phyloP scores from a whole-genome alignment of 2,888 invertebrate genomes.

The Rosalia funebris region DNA sequence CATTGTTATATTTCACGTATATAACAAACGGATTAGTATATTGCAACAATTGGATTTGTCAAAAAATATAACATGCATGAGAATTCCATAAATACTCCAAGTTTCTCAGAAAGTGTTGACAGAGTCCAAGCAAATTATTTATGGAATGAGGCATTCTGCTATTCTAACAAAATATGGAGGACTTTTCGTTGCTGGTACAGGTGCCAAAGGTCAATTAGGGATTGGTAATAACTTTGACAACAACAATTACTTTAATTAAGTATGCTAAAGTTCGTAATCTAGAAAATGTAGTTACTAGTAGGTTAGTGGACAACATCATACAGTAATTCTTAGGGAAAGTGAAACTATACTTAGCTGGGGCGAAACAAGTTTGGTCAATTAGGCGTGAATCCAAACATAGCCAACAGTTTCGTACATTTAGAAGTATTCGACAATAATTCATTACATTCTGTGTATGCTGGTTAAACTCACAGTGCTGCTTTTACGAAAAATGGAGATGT shows the following conservation, averaged over 20 bases:
- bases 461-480: constrained; percentile 83
- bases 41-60: constrained; percentile 77
- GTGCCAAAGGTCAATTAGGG: constrained; percentile 76
- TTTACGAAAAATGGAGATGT: constrained; percentile 72
- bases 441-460: constrained; percentile 71
- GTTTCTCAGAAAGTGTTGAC: constrained; percentile 63
- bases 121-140: constrained; percentile 70
- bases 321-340: constrained; percentile 68
- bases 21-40: too few relatives aligned
- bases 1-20: too few relatives aligned
- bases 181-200: constrained; percentile 74
- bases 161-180: constrained; percentile 71
- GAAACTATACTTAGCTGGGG: constrained; percentile 81
- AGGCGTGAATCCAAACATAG: constrained; percentile 68
- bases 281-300: constrained; percentile 70
- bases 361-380: constrained; percentile 84
- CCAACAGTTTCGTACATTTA: constrained; percentile 67
- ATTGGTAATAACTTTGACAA: constrained; percentile 65
- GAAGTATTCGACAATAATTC: constrained; percentile 69
- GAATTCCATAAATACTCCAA: constrained; percentile 62
- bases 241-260: constrained; percentile 62
- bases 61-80: constrained; percentile 62
- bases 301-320: constrained; percentile 85
- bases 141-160: constrained; percentile 77
- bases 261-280: constrained; percentile 68